Base-by-base conservation (phyloP, 2,113 vertebrate species). In the Sinocyclocheilus anophthalmus region DNA sequence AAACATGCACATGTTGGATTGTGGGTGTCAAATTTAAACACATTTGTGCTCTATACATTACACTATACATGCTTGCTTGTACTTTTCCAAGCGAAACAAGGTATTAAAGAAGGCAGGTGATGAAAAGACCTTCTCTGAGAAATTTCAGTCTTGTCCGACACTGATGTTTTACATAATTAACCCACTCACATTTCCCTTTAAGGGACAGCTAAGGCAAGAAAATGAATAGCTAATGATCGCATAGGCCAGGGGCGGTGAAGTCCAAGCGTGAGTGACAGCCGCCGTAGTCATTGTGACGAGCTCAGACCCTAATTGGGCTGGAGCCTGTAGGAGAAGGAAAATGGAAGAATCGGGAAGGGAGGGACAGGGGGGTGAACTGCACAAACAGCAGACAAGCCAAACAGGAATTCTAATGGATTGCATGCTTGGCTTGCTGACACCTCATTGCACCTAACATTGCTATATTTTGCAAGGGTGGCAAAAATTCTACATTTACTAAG, bases 401-500 rank as follows among this genome's bases (percentile, higher is more conserved):
- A 90, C 87, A 84, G 92, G 85, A 87, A 90, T 87, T 92, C 76
- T 83, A 88, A 89, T 87, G 84, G 83, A 83, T 84, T 42, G 93
- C 87, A 91, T 86, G 88, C 85, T 81, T 8, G 91, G 91, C 90
- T 91, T 93, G 83, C 90, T 91, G 89, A 91, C 84, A 91, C 92
- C 90, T 93, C 92, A 55, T 78, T 76, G 73, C 86, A 70, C 81
- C 89, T 69, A 81, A 77, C 82, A 86, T 76, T 37, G 33, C 77
- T 80, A 65, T 84, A 84, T 94, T 94, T 93, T 93, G 93, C 94
- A 93, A 92, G 91, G 88, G 26, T 87, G 75, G 94, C 93, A 93
- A 81, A 88, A 92, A 91, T 88, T 84, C 83, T 57, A 69, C 88
- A 87, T 90, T 89, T 85, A 89, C 81, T 86, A 88, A 92, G 93